Percentiles rank a stretch among this genome's conserved stretches.
Evolutionary conservation across 1,140 invertebrate species (phyloP).

Genomic region (Delia radicum): DNA sequence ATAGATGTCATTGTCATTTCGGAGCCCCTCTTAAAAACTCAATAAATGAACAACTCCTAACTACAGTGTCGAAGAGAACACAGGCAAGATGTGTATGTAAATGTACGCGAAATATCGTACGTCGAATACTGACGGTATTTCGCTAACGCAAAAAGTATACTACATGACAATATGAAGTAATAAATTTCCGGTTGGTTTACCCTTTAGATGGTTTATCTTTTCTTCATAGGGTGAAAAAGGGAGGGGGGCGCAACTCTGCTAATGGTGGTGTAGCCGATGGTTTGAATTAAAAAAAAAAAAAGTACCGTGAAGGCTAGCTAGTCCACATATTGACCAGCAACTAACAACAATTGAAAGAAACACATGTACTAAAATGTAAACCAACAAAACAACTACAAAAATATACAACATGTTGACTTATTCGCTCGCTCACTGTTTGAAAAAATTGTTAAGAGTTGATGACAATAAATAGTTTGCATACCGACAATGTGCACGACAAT

Average conservation of each 20-base stretch:
- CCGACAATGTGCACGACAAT: constrained; percentile 10
- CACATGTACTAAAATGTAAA: background rate
- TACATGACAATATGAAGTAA: constrained; percentile 41
- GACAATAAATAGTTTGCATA: constrained; percentile 23
- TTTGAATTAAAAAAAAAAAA: background rate
- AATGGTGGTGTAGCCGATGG: background rate
- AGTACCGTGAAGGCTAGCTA: background rate
- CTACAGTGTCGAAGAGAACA: background rate
- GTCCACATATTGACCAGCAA: background rate
- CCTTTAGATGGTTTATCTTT: constrained; percentile 32
- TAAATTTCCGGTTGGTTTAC: constrained; percentile 41
- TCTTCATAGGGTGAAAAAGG: no score
- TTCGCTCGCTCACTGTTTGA: background rate
- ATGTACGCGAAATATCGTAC: background rate
- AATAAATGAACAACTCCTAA: constrained; percentile 4
- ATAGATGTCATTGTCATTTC: constrained; percentile 15
- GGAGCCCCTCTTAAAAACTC: background rate
- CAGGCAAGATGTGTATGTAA: background rate
- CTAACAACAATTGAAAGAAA: background rate
- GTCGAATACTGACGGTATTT: background rate
- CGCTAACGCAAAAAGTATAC: background rate
- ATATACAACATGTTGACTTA: background rate
- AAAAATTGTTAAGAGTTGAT: background rate
- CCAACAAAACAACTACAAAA: background rate
- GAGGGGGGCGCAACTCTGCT: background rate